Conservation (phyloP, 2,113 vertebrate genomes). For the Rousettus leschenaultii region DNA sequence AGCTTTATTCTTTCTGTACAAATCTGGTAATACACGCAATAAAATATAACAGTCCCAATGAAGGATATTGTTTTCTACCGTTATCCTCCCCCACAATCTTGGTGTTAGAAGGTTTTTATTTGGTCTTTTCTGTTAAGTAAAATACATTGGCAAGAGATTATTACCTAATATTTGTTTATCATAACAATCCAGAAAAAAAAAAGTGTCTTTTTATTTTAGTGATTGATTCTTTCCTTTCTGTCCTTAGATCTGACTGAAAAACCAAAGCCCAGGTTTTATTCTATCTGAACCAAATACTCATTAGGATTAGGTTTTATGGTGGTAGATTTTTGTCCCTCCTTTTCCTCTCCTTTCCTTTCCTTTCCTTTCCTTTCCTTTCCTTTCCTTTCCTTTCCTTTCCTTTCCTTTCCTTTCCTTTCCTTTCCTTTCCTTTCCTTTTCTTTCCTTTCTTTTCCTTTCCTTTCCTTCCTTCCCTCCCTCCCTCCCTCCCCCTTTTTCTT, state of each 20-base stretch:
- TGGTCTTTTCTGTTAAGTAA: constrained; percentile 29
- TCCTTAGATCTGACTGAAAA: constrained; percentile 10
- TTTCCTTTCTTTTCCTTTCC: not conserved
- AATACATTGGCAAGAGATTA: not conserved
- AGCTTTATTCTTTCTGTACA: constrained; percentile 51
- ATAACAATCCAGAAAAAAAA: not conserved
- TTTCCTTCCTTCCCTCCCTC: not conserved
- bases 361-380: not conserved
- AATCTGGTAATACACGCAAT: constrained; percentile 47
- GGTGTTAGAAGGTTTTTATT: constrained; percentile 18
- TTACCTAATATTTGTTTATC: constrained; percentile 16
- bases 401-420: not conserved
- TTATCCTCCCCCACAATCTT: not conserved
- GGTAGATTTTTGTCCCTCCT: not conserved
- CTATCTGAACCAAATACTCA: not conserved
- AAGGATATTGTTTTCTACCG: constrained; percentile 8
- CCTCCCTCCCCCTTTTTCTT: not conserved
- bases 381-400: not conserved
- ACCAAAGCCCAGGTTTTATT: not conserved
- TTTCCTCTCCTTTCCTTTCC: not conserved
- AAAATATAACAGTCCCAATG: constrained; percentile 53
- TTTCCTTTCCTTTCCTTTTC: not conserved
- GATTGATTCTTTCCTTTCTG: not conserved
- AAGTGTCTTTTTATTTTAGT: not conserved
- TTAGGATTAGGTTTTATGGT: not conserved